These are phyloP conservation scores for Mamestra configurata DNA, from an alignment of 1,140 invertebrate genomes.

Conservation along the genomic window DNA sequence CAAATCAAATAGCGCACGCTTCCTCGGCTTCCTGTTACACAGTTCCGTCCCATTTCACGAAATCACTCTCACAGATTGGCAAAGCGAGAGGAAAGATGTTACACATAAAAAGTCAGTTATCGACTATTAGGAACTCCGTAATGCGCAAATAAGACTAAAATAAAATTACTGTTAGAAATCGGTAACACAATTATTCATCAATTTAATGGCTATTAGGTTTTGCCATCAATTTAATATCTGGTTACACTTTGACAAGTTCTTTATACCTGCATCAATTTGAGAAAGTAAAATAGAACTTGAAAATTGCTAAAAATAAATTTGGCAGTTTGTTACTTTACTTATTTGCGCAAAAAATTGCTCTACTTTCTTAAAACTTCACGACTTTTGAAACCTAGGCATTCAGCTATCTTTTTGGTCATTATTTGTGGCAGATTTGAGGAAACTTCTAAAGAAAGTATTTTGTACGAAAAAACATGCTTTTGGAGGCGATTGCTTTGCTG, in stretches of 20 bases:
- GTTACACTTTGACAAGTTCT: neutral
- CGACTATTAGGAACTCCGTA: too few relatives aligned
- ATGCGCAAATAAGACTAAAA: neutral
- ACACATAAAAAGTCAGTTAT: too few relatives aligned
- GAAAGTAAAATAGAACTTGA: constrained; percentile 1
- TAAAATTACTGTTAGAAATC: neutral
- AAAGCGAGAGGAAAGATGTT: too few relatives aligned
- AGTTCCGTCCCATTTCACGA: too few relatives aligned
- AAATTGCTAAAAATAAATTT: neutral
- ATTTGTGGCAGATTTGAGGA: neutral
- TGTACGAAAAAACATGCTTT: neutral
- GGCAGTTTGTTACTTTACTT: neutral
- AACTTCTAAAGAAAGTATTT: neutral
- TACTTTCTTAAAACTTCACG: constrained; percentile 12
- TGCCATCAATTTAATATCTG: neutral
- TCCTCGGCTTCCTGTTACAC: too few relatives aligned
- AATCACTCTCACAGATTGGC: too few relatives aligned
- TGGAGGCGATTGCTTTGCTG: neutral
- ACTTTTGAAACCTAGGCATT: constrained; percentile 15
- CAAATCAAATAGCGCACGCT: too few relatives aligned
- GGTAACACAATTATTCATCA: neutral
- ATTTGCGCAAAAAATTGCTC: neutral
- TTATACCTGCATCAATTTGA: neutral
- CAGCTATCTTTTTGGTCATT: neutral
- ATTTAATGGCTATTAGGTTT: neutral